phyloP scores from a whole-genome alignment of 2,113 vertebrate species.

The Oostethus manadensis region DNA sequence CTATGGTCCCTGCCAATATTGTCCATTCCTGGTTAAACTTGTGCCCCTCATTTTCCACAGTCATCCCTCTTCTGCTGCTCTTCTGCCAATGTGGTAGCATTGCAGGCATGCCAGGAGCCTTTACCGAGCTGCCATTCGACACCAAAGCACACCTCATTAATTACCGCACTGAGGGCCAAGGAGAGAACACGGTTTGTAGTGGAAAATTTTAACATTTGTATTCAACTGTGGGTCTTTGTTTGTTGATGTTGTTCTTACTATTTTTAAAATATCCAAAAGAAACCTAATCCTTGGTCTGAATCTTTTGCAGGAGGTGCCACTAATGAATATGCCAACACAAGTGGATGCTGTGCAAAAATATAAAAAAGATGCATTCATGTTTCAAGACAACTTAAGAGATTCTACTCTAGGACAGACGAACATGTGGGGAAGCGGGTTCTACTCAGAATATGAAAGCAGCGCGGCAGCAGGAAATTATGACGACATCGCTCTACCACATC shows the following conservation, averaged over 20 bases:
- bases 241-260: too few species aligned
- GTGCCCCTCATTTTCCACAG: slow-evolving; percentile 52
- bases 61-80: slow-evolving; percentile 77
- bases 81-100: slow-evolving; percentile 60
- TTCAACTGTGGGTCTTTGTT: too few species aligned
- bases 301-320: slow-evolving; percentile 50
- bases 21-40: too few species aligned
- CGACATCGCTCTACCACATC: slow-evolving; percentile 53
- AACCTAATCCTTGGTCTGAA: background rate
- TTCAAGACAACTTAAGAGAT: background rate
- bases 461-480: slow-evolving; percentile 23
- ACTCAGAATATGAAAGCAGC: slow-evolving; percentile 10
- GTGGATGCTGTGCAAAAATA: background rate
- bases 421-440: background rate
- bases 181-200: slow-evolving; percentile 77
- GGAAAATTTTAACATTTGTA: background rate
- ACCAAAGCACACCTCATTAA: slow-evolving; percentile 79
- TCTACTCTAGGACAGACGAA: slow-evolving; percentile 1
- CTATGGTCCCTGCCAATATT: too few species aligned
- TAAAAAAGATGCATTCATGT: background rate
- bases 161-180: slow-evolving; percentile 83
- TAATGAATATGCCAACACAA: slow-evolving; percentile 14
- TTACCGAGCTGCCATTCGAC: slow-evolving; percentile 59
- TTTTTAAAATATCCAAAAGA: background rate
- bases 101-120: slow-evolving; percentile 51